Evolutionary conservation across 2,888 invertebrate genomes (phyloP).

Genomic region (Scaptodrosophila latifasciaeformis): DNA sequence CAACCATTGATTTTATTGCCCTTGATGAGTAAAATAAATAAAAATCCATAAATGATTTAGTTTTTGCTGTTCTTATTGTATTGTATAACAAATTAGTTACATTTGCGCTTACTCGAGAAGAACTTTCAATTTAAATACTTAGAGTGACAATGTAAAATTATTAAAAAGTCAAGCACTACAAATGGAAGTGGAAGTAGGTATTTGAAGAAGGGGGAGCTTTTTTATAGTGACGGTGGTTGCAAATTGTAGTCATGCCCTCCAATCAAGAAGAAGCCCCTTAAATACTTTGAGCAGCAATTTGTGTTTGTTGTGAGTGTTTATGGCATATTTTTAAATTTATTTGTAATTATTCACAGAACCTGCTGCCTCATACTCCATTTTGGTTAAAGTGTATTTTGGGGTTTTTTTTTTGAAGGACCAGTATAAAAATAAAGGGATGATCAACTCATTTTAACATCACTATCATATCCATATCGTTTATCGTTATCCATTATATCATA

Average conservation of each 20-base stretch:
- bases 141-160: neutral
- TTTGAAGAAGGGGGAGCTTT: slow-evolving; percentile 2
- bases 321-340: too few relatives aligned
- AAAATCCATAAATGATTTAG: neutral
- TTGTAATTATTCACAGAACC: neutral
- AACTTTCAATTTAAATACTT: slow-evolving; percentile 22
- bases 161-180: neutral
- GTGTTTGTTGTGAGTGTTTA: slow-evolving; percentile 18
- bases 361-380: neutral
- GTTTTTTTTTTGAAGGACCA: neutral
- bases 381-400: neutral
- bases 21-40: slow-evolving; percentile 75
- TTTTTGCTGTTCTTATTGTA: slow-evolving; percentile 5
- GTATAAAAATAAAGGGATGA: slow-evolving; percentile 40
- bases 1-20: too few relatives aligned
- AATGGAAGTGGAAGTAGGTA: neutral
- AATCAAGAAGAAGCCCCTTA: too few relatives aligned
- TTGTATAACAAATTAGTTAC: slow-evolving; percentile 40
- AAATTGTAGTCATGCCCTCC: neutral
- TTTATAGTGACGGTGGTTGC: neutral
- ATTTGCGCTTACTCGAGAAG: slow-evolving; percentile 38
- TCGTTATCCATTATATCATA: slow-evolving; percentile 52
- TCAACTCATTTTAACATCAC: slow-evolving; percentile 48
- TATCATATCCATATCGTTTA: slow-evolving; percentile 62
- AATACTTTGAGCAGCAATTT: too few relatives aligned